Conservation (phyloP, 2,113 vertebrate species). For the Heterotilapia buettikoferi region DNA sequence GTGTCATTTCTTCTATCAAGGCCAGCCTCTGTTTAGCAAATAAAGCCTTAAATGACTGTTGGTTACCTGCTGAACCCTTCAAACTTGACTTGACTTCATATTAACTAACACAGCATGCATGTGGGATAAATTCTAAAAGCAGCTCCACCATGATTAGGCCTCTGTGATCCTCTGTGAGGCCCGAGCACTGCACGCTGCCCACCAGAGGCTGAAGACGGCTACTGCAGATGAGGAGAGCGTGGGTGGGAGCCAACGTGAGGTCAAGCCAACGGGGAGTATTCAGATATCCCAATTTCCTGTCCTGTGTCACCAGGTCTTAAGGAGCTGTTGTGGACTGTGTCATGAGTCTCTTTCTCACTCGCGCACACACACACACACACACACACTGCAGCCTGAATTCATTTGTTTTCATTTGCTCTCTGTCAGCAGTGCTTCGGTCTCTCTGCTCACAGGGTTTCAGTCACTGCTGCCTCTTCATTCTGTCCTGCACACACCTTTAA, state of each 20-base stretch:
- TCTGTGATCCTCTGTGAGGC: background rate
- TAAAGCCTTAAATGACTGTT: background rate
- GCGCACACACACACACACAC: background rate
- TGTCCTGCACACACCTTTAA: background rate
- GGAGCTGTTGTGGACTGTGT: conserved; percentile 59
- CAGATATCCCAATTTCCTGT: conserved; percentile 64
- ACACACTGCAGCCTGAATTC: conserved; percentile 51
- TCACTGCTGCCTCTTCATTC: conserved; percentile 7
- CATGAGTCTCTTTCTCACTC: conserved; percentile 27
- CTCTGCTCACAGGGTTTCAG: conserved; percentile 43
- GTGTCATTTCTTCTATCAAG: background rate
- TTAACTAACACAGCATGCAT: background rate
- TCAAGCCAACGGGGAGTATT: conserved; percentile 47
- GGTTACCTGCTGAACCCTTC: background rate
- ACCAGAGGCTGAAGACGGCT: conserved; percentile 31
- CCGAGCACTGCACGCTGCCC: background rate
- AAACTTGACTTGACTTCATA: background rate
- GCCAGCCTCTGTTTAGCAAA: background rate
- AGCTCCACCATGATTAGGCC: background rate
- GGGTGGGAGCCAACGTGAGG: conserved; percentile 6
- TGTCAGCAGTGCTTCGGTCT: conserved; percentile 63
- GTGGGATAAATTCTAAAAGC: background rate
- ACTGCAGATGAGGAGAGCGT: conserved; percentile 27
- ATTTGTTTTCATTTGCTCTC: conserved; percentile 72
- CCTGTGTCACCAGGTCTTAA: conserved; percentile 56